Evolutionary conservation across 1,140 invertebrate genomes (phyloP), one percentile per base, ranked within the genome.

Genomic region (Drosophila busckii): DNA sequence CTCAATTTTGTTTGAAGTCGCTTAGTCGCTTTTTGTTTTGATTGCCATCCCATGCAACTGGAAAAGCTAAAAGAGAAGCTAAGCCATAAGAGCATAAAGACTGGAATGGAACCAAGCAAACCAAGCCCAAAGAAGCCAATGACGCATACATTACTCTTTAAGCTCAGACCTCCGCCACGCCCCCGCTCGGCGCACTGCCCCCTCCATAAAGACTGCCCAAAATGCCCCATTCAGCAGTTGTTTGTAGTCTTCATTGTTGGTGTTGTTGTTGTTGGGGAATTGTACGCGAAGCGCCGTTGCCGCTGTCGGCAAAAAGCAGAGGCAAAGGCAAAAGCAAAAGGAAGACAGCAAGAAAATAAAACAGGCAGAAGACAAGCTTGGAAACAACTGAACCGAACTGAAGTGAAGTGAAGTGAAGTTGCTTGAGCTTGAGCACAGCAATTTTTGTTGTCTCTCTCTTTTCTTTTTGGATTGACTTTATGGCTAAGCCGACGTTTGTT

Each of bases 241-340:
- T 32, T 46, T 54, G 25, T 17, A 41, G 2, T 28, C 7, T 16
- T 48, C 37, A 12, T 32, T 46, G 25, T 28, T 54, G 49, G 32
- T 55, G 26, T 56, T 58, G 31, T 38, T 45, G 56, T 28, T 32
- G 44, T 44, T 41, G 54, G n/a, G n/a, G 58, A 71, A 65, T 73
- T 58, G 69, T 80, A 80, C 75, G 68, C 73, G 63, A 80, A 73
- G 73, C 73, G 73, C 75, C 73, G 73, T 82, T 80, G 69, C 68
- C 59, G 73, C 75, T 59, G 65, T 56, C 68, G 73, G 73, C 73
- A 60, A 66, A 64, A 28, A n/a, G 23, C 55, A 41, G 56, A 52
- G 23, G 32, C 53, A 75, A 76, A 75, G 25, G 40, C 53, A 69
- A 68, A 58, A 23, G 20, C 17, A 42, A 63, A 45, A 25, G 17